Percentiles rank a stretch among this genome's conserved stretches.
Conservation (phyloP, 2,113 vertebrate genomes). For the Lathamus discolor region DNA sequence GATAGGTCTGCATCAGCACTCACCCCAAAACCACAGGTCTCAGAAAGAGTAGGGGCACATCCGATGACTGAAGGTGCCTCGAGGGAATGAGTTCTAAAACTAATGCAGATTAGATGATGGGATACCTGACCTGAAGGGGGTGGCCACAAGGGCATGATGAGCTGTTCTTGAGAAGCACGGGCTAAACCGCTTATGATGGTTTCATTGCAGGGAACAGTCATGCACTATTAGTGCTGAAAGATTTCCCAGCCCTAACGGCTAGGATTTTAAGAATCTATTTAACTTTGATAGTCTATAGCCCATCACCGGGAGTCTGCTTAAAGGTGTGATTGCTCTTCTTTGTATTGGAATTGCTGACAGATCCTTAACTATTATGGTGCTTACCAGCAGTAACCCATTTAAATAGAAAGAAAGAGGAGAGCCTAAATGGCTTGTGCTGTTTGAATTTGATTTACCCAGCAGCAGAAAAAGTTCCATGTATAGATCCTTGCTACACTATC, state of each 20-base stretch:
- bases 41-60: background rate
- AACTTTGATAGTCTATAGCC: constrained; percentile 65
- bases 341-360: constrained; percentile 68
- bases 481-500: background rate
- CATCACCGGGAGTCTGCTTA: constrained; percentile 56
- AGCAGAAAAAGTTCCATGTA: constrained; percentile 14
- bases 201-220: constrained; percentile 57
- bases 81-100: background rate
- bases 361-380: constrained; percentile 62
- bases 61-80: background rate
- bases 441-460: constrained; percentile 56
- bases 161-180: background rate
- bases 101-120: background rate
- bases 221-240: constrained; percentile 68
- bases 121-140: background rate
- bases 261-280: constrained; percentile 66
- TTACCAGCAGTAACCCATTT: constrained; percentile 66
- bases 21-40: background rate
- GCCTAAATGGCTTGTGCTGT: constrained; percentile 31
- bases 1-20: background rate
- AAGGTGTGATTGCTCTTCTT: constrained; percentile 66
- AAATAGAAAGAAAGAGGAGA: constrained; percentile 53
- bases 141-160: constrained; percentile 37
- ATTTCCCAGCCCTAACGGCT: constrained; percentile 58
- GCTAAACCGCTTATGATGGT: constrained; percentile 49